Percentiles rank a stretch among this genome's conserved stretches.
These are phyloP conservation scores for Hipparchia sbordonii DNA, from an alignment of 2,888 invertebrate genomes.

Conservation along the genomic window DNA sequence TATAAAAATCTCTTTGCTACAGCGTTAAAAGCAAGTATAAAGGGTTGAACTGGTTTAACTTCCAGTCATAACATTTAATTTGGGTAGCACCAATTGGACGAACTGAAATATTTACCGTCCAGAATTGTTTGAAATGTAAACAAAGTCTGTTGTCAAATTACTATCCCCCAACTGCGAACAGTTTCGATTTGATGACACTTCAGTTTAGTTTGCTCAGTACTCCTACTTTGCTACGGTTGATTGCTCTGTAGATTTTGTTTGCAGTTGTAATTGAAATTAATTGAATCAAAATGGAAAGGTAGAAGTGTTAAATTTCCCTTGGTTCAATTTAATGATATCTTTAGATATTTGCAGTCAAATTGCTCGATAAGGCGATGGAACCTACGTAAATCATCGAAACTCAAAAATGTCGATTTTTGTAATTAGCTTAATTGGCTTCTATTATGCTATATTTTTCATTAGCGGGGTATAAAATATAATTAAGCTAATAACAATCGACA, in stretches of 20 bases:
- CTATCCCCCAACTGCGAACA: slow-evolving; percentile 20
- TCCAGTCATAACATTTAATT: slow-evolving; percentile 18
- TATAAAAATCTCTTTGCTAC: background rate
- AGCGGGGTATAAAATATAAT: no score
- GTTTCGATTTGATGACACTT: slow-evolving; percentile 25
- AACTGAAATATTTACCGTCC: slow-evolving; percentile 22
- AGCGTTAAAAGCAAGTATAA: background rate
- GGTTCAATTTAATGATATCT: slow-evolving; percentile 6
- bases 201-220: slow-evolving; percentile 23
- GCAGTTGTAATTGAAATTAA: slow-evolving; percentile 15
- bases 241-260: slow-evolving; percentile 26
- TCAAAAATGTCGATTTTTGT: no score
- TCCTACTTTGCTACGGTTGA: slow-evolving; percentile 22
- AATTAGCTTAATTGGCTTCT: no score
- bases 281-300: slow-evolving; percentile 20
- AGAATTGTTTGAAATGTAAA: slow-evolving; percentile 25
- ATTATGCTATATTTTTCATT: background rate
- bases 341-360: background rate
- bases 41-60: background rate
- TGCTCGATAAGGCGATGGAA: background rate
- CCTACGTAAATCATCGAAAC: no score
- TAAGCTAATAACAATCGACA: no score
- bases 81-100: slow-evolving; percentile 5
- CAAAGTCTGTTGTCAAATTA: slow-evolving; percentile 23
- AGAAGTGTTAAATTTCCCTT: slow-evolving; percentile 9